Conservation (phyloP, 2,113 vertebrate species). For the Prionailurus bengalensis region DNA sequence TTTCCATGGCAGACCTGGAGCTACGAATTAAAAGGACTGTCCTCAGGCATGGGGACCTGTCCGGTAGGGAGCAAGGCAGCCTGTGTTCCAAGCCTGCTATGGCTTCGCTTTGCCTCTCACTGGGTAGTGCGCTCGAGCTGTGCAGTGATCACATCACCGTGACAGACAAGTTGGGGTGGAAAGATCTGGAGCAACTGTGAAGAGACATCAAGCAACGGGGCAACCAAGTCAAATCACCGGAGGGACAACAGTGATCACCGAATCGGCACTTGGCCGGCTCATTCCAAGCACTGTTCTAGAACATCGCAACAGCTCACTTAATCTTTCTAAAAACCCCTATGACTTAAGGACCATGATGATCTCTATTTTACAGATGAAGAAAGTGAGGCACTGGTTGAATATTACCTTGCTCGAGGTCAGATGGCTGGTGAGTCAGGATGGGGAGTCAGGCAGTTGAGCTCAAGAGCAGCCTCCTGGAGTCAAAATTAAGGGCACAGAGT, state of each 20-base stretch:
- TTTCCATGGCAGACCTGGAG: background rate
- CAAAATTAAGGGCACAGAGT: background rate
- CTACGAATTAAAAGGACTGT: background rate
- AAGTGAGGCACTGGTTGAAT: background rate
- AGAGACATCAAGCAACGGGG: background rate
- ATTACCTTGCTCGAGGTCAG: background rate
- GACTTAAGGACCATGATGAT: background rate
- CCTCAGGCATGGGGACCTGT: background rate
- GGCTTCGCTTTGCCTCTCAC: background rate
- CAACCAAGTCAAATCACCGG: too few species aligned
- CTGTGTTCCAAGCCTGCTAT: background rate
- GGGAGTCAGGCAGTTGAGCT: background rate
- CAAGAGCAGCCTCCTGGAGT: background rate
- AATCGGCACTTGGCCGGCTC: background rate
- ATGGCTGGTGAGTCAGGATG: background rate
- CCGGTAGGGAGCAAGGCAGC: rapidly evolving
- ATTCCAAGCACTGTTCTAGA: background rate
- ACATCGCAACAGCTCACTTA: background rate
- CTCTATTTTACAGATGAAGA: background rate
- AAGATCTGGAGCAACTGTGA: background rate
- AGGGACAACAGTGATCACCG: background rate
- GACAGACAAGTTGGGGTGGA: background rate
- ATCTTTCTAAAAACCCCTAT: background rate
- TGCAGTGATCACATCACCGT: rapidly evolving
- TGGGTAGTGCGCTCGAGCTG: background rate